phyloP scores from a whole-genome alignment of 1,140 invertebrate genomes.

The Rhizoglyphus robini region DNA sequence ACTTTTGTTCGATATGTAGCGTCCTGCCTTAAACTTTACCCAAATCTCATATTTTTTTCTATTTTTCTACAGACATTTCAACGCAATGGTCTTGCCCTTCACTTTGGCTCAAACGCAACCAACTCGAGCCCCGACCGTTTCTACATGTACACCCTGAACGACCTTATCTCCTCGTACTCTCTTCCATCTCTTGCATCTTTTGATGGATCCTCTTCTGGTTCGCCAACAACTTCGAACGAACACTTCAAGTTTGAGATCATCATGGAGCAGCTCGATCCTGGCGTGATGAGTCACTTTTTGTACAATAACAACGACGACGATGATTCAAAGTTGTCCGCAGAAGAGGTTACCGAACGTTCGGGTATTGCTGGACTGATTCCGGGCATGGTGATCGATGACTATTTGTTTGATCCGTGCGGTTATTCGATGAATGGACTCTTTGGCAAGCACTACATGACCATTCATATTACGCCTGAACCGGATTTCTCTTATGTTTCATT shows the following conservation, averaged over 20 bases:
- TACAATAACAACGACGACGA: conserved; percentile 59
- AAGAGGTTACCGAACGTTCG: conserved; percentile 81
- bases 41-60: no score
- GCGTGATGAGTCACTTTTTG: conserved; percentile 80
- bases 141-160: conserved; percentile 46
- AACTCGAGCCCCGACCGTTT: not conserved
- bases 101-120: not conserved
- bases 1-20: no score
- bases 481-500: conserved; percentile 97
- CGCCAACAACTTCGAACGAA: no score
- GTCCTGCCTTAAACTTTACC: no score
- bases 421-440: conserved; percentile 98
- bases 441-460: conserved; percentile 93
- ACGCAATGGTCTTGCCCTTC: not conserved
- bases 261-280: conserved; percentile 41
- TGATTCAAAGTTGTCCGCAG: conserved; percentile 45
- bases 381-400: conserved; percentile 87
- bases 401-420: conserved; percentile 92
- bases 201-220: no score
- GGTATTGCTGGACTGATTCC: conserved; percentile 88
- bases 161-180: conserved; percentile 78
- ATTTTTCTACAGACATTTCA: not conserved
- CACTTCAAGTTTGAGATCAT: conserved; percentile 23
- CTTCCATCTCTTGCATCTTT: conserved; percentile 32
- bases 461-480: conserved; percentile 93